phyloP scores from a whole-genome alignment of 53 echinoderm and acorn worm genomes.

The Stichopus horrens region DNA sequence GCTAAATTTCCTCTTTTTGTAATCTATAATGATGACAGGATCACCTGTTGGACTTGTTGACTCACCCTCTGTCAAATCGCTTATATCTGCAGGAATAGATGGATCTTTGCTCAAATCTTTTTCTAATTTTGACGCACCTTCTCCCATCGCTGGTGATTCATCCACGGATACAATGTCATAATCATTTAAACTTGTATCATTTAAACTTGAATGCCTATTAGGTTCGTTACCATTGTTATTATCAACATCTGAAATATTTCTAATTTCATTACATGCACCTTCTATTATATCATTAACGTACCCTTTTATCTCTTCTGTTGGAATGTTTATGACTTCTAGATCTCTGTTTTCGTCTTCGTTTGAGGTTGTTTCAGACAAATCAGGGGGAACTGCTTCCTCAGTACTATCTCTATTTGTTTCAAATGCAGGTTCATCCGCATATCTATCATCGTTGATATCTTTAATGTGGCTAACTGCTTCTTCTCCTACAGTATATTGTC shows the following conservation, averaged over 20 bases:
- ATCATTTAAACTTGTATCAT: neutral
- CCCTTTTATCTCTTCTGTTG: neutral
- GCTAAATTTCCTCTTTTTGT: slow-evolving; percentile 10
- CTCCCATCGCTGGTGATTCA: neutral
- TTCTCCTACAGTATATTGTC: neutral
- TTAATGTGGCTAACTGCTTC: neutral
- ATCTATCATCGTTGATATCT: neutral
- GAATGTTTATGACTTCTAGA: neutral
- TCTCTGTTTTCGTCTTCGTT: neutral
- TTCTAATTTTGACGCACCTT: slow-evolving; percentile 15
- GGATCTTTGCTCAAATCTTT: slow-evolving; percentile 9
- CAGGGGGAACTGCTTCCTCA: neutral
- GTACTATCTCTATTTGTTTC: neutral
- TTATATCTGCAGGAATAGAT: slow-evolving; percentile 22
- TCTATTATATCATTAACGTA: neutral
- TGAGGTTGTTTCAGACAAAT: neutral
- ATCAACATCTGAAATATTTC: neutral
- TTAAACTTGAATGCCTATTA: neutral
- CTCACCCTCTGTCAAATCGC: slow-evolving; percentile 14
- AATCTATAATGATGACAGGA: slow-evolving; percentile 12
- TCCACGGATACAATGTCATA: slow-evolving; percentile 1
- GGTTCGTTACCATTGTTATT: neutral
- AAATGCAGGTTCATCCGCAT: neutral
- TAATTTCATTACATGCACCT: neutral
- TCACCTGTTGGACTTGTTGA: slow-evolving; percentile 18